Percentiles rank a stretch among this genome's conserved stretches.
phyloP scores from a whole-genome alignment of 2,113 vertebrate genomes.

The Edolisoma coerulescens region DNA sequence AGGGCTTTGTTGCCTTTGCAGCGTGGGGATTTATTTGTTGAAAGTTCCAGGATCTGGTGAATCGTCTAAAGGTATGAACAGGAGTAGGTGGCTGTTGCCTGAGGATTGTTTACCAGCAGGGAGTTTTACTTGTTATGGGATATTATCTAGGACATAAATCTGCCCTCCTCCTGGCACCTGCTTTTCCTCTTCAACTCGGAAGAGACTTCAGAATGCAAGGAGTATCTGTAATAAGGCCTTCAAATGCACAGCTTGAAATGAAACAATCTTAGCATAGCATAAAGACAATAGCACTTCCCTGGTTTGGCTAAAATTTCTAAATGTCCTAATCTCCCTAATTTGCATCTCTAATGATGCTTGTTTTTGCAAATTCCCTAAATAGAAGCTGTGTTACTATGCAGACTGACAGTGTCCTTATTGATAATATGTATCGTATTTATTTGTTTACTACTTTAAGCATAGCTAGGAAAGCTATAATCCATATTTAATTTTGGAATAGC shows the following conservation, averaged over 20 bases:
- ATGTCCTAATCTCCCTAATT: neutral
- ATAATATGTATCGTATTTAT: neutral
- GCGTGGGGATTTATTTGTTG: neutral
- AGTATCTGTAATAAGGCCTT: neutral
- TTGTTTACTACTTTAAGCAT: neutral
- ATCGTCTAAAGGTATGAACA: neutral
- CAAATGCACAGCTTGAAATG: constrained; percentile 6
- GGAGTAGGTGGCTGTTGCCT: neutral
- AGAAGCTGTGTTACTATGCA: neutral
- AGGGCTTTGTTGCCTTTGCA: neutral
- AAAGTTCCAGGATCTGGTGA: neutral
- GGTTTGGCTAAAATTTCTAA: neutral
- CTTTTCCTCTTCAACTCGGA: neutral
- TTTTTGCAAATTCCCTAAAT: neutral
- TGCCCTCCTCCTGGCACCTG: neutral
- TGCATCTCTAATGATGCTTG: neutral
- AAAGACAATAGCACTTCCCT: neutral
- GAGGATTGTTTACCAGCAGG: neutral
- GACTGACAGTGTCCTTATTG: neutral
- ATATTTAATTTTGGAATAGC: neutral
- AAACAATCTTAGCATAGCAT: neutral
- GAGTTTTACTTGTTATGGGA: neutral
- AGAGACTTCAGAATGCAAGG: neutral
- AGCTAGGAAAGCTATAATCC: neutral
- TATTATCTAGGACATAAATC: neutral